Evolutionary conservation across 2,113 vertebrate species (phyloP).

Genomic region (Ursus arctos): DNA sequence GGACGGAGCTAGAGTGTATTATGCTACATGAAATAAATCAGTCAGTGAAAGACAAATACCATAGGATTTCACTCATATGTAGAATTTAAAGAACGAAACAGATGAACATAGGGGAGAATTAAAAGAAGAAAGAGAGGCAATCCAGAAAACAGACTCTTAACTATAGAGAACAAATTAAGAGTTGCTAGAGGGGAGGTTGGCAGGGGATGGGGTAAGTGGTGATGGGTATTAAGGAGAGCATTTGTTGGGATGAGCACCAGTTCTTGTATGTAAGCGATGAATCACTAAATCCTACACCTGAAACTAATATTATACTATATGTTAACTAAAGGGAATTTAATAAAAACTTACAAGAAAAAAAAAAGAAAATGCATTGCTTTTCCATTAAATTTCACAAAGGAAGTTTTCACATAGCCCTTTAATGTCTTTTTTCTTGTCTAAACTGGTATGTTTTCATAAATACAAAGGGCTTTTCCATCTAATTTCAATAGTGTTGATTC

Average conservation of each 20-base stretch:
- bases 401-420: background rate
- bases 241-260: background rate
- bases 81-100: background rate
- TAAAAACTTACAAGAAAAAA: background rate
- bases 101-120: background rate
- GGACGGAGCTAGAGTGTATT: background rate
- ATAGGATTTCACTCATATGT: background rate
- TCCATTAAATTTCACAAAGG: background rate
- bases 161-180: background rate
- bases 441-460: conserved; percentile 3
- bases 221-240: background rate
- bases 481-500: background rate
- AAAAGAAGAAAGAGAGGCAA: background rate
- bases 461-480: background rate
- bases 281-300: background rate
- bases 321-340: background rate
- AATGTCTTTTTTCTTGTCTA: conserved; percentile 13
- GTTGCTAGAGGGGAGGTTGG: background rate
- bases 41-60: background rate
- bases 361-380: background rate
- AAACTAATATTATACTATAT: background rate
- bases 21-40: background rate
- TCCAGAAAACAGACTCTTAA: background rate
- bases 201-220: background rate
- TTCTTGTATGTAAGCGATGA: background rate